Evolutionary conservation across 2,113 vertebrate species (phyloP).

Genomic region (Sapayoa aenigma): DNA sequence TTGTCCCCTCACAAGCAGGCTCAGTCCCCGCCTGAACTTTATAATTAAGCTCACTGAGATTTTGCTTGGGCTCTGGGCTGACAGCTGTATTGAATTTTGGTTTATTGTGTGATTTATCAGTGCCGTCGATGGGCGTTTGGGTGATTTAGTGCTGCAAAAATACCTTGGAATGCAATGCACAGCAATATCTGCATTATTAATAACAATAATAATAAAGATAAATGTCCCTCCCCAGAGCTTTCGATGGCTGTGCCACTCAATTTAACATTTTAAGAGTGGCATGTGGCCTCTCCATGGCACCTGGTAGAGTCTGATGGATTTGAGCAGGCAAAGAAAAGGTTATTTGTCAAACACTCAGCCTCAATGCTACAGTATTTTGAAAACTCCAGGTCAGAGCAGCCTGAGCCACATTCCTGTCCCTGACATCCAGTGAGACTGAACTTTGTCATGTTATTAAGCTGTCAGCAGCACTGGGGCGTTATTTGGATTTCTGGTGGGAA

Average conservation of each 20-base stretch:
- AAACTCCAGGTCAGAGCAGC: conserved; percentile 73
- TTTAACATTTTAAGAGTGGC: conserved; percentile 84
- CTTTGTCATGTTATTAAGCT: conserved; percentile 87
- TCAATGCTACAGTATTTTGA: conserved; percentile 62
- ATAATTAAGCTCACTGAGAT: conserved; percentile 53
- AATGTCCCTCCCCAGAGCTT: conserved; percentile 78
- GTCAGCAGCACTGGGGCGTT: conserved; percentile 77
- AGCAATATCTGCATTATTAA: conserved; percentile 77
- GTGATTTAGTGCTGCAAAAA: conserved; percentile 78
- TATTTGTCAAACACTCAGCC: conserved; percentile 77
- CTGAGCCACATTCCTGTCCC: conserved; percentile 76
- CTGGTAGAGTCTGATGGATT: conserved; percentile 76
- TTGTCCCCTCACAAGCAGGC: background rate
- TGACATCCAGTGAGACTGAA: conserved; percentile 79
- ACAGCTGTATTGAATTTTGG: conserved; percentile 78
- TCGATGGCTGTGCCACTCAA: conserved; percentile 78
- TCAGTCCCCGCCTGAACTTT: conserved; percentile 25
- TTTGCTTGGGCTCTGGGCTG: conserved; percentile 58
- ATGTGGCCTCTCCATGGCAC: conserved; percentile 78
- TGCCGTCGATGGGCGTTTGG: conserved; percentile 54
- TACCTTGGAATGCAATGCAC: conserved; percentile 72
- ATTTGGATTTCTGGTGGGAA: conserved; percentile 84
- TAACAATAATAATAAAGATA: conserved; percentile 82
- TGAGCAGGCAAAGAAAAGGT: conserved; percentile 77
- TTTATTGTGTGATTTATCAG: conserved; percentile 75